These are phyloP conservation scores for Zosterops hypoxanthus DNA, from an alignment of 2,113 vertebrate genomes.

Conservation along the genomic window DNA sequence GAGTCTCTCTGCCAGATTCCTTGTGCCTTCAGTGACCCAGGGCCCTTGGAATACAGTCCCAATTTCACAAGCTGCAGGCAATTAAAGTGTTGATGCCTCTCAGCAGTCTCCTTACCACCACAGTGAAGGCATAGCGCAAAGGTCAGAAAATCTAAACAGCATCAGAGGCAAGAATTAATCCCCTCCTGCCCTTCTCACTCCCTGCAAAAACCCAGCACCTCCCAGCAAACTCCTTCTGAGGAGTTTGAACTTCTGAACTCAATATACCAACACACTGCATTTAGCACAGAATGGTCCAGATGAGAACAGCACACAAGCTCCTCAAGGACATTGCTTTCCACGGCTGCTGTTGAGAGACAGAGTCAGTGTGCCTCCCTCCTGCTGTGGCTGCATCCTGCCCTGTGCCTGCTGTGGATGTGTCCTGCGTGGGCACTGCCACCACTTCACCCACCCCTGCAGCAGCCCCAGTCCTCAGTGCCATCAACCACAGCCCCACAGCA, in stretches of 20 bases:
- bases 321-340: neutral
- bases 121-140: neutral
- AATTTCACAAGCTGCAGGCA: neutral
- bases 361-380: neutral
- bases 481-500: neutral
- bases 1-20: neutral
- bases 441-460: neutral
- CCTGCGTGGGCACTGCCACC: fast-evolving
- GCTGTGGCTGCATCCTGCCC: neutral
- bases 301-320: neutral
- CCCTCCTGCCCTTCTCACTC: neutral
- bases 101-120: neutral
- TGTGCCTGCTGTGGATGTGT: neutral
- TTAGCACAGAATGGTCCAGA: neutral
- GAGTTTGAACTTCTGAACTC: neutral
- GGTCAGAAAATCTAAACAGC: neutral
- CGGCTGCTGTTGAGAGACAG: neutral
- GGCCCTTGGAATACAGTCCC: neutral
- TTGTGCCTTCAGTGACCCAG: neutral
- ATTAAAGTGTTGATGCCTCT: neutral
- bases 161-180: neutral
- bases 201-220: fast-evolving
- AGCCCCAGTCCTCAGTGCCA: neutral
- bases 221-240: neutral
- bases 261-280: neutral